phyloP scores from a whole-genome alignment of 2,113 vertebrate species.

The Xenopus borealis region DNA sequence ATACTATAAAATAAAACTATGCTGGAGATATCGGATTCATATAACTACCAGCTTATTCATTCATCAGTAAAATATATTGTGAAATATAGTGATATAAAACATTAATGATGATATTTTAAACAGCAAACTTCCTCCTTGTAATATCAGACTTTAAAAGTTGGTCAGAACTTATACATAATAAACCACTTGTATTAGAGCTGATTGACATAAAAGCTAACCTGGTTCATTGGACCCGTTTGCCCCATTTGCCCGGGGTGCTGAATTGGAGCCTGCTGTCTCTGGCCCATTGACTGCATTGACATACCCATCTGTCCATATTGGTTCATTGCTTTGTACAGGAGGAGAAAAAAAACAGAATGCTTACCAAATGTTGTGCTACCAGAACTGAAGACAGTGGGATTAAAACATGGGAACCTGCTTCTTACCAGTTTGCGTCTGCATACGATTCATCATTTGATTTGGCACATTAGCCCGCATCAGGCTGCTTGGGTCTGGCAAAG shows the following conservation, averaged over 20 bases:
- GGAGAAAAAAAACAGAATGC: background rate
- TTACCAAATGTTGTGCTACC: no score
- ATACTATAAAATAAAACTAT: no score
- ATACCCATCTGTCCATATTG: slow-evolving; percentile 87
- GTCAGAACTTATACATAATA: no score
- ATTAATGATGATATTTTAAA: no score
- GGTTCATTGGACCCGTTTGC: slow-evolving; percentile 75
- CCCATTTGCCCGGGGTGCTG: slow-evolving; percentile 78
- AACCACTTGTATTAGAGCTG: no score
- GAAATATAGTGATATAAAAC: no score
- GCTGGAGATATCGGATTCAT: no score
- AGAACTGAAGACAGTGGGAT: no score
- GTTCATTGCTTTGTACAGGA: slow-evolving; percentile 74
- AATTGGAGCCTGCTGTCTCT: slow-evolving; percentile 83
- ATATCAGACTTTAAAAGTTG: no score
- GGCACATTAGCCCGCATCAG: slow-evolving; percentile 82
- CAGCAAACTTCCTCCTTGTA: no score
- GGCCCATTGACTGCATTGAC: slow-evolving; percentile 77
- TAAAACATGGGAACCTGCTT: background rate
- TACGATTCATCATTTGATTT: slow-evolving; percentile 88
- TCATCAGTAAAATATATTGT: no score
- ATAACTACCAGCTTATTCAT: no score
- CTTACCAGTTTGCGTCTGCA: slow-evolving; percentile 84
- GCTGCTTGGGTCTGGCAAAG: slow-evolving; percentile 79
- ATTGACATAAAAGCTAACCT: slow-evolving; percentile 65